Base-by-base conservation (phyloP, 2,888 invertebrate species). In the Litoditis marina region DNA sequence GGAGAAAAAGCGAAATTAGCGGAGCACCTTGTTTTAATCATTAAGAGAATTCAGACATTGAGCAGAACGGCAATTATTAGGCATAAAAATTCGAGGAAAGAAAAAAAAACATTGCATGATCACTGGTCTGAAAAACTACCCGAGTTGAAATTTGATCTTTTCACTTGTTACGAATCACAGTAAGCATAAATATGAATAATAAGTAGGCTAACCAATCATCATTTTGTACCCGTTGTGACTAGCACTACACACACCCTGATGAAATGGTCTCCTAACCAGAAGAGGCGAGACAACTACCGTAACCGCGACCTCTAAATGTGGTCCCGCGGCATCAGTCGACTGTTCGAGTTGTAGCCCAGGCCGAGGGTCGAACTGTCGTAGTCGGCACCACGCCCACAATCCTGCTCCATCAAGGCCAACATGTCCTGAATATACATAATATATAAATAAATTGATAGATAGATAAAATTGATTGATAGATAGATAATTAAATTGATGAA, bases 311-410 rank as follows among this genome's bases (percentile, higher is more conserved):
- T n/a, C 51, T 42, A 66, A 2, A 67, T 52, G 11, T 60, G 58
- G 34, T 73, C 70, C 22, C 70, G 36, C 2, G 68, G 54, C 73
- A 73, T 73, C 11, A 76, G 63, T 13, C 76, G 72, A 36, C 69
- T 69, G 54, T 67, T 71, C 16, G 72, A 72, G 34, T 76, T 76
- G 63, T 76, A 76, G 25, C 73, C 73, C 16, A 71, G 65, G 13
- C 75, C 75, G n/a, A 76, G 66, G 4, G 76, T 76, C 1, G 72
- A 73, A 25, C 69, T 66, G 46, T 76, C 76, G 62, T 76, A 76
- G 53, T 76, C 76, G 3, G 71, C 67, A 6, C n/a, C n/a, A 63
- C 68, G 4, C 56, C 66, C 46, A 22, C 66, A 66, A 30, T 73
- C 72, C 16, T 66, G 68, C 32, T 73, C 73, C 76, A 76, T 76